These are phyloP conservation scores for Suillia variegata DNA, from an alignment of 2,888 invertebrate genomes.

Conservation along the genomic window DNA sequence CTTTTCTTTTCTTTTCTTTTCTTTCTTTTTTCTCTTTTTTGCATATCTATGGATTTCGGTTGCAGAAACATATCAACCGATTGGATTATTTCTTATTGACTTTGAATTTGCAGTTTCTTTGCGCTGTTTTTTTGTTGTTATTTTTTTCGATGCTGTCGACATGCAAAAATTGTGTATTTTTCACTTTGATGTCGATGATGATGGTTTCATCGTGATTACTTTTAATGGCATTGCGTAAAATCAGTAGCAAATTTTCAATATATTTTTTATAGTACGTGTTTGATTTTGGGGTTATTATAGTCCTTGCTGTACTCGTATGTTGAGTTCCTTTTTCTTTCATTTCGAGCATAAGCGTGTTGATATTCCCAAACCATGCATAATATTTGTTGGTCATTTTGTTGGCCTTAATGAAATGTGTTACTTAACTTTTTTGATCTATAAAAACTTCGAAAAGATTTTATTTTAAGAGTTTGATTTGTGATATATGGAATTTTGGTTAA, in stretches of 20 bases:
- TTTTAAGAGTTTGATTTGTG: too few relatives aligned
- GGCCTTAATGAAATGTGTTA: too few relatives aligned
- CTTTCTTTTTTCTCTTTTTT: too few relatives aligned
- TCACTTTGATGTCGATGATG: not conserved
- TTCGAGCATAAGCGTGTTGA: too few relatives aligned
- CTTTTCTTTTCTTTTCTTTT: not conserved
- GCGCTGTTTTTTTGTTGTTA: not conserved
- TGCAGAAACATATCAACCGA: too few relatives aligned
- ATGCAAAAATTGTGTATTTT: not conserved
- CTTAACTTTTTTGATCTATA: too few relatives aligned
- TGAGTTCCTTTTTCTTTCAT: too few relatives aligned
- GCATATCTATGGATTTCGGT: not conserved
- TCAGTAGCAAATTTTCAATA: constrained; percentile 27
- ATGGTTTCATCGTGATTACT: not conserved
- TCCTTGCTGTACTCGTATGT: too few relatives aligned
- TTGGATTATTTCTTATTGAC: constrained; percentile 3
- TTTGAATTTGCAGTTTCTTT: not conserved
- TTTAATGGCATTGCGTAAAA: constrained; percentile 27
- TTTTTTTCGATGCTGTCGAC: not conserved
- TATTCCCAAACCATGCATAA: too few relatives aligned
- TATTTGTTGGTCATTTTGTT: too few relatives aligned
- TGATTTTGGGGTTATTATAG: not conserved
- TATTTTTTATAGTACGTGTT: constrained; percentile 14
- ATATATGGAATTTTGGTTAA: too few relatives aligned
- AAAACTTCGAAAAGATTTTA: too few relatives aligned